phyloP scores from a whole-genome alignment of 2,888 invertebrate species.

The Tipula confusa region DNA sequence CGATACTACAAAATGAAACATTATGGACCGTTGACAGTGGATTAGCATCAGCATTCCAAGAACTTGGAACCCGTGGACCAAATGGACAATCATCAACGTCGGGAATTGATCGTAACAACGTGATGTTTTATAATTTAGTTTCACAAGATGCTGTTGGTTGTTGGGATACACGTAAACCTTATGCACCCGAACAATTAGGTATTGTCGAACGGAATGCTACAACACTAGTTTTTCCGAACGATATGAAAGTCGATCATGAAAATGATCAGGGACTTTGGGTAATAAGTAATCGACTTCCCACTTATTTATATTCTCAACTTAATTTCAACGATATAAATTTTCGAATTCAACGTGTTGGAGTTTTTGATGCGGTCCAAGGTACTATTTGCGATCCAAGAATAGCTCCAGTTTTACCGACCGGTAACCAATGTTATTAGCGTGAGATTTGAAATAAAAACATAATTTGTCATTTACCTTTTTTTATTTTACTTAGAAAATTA shows the following conservation, averaged over 20 bases:
- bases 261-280: conserved; percentile 65
- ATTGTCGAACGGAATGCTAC: conserved; percentile 59
- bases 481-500: no score
- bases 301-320: conserved; percentile 64
- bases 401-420: conserved; percentile 34
- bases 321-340: conserved; percentile 66
- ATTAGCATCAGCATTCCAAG: conserved; percentile 42
- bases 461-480: not conserved
- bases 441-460: not conserved
- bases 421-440: not conserved
- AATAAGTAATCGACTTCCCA: conserved; percentile 68
- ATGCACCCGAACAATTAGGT: conserved; percentile 58
- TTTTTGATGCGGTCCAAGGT: conserved; percentile 58
- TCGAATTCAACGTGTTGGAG: conserved; percentile 64
- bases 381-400: conserved; percentile 65
- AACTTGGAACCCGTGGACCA: conserved; percentile 53
- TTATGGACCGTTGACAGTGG: conserved; percentile 47
- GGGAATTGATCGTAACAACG: conserved; percentile 61
- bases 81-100: conserved; percentile 70
- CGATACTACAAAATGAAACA: conserved; percentile 59
- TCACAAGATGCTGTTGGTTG: conserved; percentile 71
- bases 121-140: conserved; percentile 76
- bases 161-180: conserved; percentile 72
- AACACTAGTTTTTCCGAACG: conserved; percentile 74
- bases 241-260: conserved; percentile 70